phyloP scores from a whole-genome alignment of 2,113 vertebrate genomes.

The Melierax canorus region DNA sequence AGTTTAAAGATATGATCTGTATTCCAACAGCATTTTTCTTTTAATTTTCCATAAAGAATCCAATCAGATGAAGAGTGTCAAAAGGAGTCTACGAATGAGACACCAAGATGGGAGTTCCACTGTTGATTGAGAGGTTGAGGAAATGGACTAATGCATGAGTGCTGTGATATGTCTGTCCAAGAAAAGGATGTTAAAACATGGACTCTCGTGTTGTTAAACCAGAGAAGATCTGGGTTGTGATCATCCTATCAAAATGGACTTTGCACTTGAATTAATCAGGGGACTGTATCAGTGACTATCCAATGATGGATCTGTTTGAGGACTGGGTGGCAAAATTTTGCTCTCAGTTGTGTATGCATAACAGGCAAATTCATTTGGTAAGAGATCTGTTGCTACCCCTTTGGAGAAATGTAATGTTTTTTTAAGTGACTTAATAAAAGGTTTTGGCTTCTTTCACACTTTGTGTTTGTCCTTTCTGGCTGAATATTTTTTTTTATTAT shows the following conservation, averaged over 20 bases:
- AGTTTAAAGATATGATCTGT: conserved; percentile 74
- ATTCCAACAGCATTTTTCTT: conserved; percentile 88
- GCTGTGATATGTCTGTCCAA: conserved; percentile 72
- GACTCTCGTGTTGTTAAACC: conserved; percentile 68
- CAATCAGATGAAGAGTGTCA: conserved; percentile 86
- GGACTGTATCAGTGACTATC: conserved; percentile 2
- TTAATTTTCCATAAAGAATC: conserved; percentile 93
- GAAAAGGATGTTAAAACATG: conserved; percentile 73
- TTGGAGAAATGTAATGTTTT: conserved; percentile 62
- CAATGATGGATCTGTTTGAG: conserved; percentile 35
- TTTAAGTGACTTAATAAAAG: conserved; percentile 73
- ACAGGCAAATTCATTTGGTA: conserved; percentile 35
- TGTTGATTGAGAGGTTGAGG: conserved; percentile 74
- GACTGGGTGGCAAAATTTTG: neutral
- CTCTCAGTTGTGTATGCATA: neutral
- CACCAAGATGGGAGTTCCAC: conserved; percentile 86
- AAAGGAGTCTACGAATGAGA: conserved; percentile 87
- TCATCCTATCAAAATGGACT: conserved; percentile 64
- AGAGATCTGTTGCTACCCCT: conserved; percentile 15
- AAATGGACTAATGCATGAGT: conserved; percentile 76
- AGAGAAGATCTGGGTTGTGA: conserved; percentile 75
- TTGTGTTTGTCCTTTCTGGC: conserved; percentile 71
- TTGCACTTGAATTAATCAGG: conserved; percentile 63
- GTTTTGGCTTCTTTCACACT: conserved; percentile 64
- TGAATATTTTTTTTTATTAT: neutral